Percentiles rank a stretch among this genome's conserved stretches.
Conservation (phyloP, 2,113 vertebrate genomes). For the Calidris pygmaea region DNA sequence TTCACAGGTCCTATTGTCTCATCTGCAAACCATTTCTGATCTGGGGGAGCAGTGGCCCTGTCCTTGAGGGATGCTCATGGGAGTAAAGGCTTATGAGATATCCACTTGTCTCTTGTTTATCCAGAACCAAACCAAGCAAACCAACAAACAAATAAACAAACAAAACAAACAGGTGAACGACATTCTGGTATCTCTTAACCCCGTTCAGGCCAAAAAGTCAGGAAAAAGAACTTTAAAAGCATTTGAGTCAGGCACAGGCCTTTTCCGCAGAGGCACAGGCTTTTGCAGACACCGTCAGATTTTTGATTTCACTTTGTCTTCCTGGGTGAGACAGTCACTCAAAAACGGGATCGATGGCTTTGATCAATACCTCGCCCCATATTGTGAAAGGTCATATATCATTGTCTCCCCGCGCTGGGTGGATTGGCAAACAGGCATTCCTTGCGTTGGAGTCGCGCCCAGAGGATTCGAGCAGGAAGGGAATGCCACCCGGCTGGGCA, state of each 20-base stretch:
- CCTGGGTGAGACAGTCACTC: slow-evolving; percentile 31
- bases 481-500: background rate
- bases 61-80: background rate
- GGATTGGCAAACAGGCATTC: slow-evolving; percentile 9
- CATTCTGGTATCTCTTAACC: background rate
- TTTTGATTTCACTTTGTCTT: slow-evolving; percentile 35
- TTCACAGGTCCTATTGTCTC: background rate
- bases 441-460: background rate
- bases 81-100: background rate
- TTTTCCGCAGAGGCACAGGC: background rate
- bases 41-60: background rate
- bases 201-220: background rate
- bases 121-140: background rate
- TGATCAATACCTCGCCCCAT: slow-evolving; percentile 12
- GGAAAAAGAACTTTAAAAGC: background rate
- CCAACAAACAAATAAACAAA: background rate
- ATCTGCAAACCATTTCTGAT: background rate
- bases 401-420: background rate
- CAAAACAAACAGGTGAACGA: background rate
- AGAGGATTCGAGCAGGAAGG: background rate
- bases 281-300: background rate
- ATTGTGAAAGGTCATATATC: slow-evolving; percentile 31
- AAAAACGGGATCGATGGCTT: slow-evolving; percentile 43
- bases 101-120: background rate
- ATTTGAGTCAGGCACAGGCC: background rate